Evolutionary conservation across 2,113 vertebrate species (phyloP).

Genomic region (Rhabdomys dilectus): DNA sequence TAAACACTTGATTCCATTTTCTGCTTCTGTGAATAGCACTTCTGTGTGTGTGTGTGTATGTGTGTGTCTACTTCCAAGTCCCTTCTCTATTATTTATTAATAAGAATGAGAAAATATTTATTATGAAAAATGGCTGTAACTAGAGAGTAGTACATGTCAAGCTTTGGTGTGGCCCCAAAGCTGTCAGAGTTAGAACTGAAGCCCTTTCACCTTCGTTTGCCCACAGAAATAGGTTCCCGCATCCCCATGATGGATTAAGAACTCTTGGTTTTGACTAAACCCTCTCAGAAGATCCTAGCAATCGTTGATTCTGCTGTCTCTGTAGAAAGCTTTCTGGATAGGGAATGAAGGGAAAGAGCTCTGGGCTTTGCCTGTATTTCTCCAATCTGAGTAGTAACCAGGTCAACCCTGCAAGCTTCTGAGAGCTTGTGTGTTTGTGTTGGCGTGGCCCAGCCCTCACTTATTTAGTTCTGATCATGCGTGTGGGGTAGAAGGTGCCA

Average conservation of each 20-base stretch:
- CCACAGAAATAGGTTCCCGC: neutral
- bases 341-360: neutral
- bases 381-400: neutral
- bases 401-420: neutral
- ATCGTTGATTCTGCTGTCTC: neutral
- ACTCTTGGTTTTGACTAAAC: too few species aligned
- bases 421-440: neutral
- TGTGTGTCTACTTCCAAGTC: too few species aligned
- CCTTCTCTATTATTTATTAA: neutral
- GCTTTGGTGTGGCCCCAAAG: neutral
- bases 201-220: neutral
- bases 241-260: fast-evolving
- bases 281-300: neutral
- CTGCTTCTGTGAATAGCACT: too few species aligned
- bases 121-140: neutral
- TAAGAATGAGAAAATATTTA: neutral
- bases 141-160: neutral
- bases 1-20: too few species aligned
- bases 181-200: neutral
- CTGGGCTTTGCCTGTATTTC: neutral
- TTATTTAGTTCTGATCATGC: neutral
- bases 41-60: too few species aligned
- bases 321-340: neutral
- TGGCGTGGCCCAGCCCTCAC: neutral
- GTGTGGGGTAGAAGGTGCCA: neutral